A percentile compares a stretch with the other conserved stretches of the same genome.
Evolutionary conservation across 2,797 vertebrate genomes (phyloP).

Genomic region (Meriones psammophilus): DNA sequence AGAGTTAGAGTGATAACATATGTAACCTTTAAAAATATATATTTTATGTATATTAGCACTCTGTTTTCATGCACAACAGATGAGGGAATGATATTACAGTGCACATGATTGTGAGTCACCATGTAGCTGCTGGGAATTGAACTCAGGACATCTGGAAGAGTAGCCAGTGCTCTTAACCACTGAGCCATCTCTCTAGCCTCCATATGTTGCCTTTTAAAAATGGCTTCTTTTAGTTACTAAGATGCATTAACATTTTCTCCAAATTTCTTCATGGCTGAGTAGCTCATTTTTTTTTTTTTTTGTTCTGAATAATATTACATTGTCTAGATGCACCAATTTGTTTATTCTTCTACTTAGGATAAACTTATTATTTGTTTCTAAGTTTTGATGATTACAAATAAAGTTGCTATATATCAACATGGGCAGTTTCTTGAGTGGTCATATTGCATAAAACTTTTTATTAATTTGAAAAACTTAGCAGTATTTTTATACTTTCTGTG

Average conservation of each 20-base stretch:
- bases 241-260: not conserved
- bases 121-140: not conserved
- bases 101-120: not conserved
- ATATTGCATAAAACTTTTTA: not conserved
- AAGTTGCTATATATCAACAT: not conserved
- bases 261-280: not conserved
- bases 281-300: not conserved
- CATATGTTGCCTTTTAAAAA: not conserved
- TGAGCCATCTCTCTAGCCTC: not conserved
- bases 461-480: not conserved
- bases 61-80: no score
- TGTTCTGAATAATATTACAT: not conserved
- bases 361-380: not conserved
- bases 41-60: no score
- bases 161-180: not conserved
- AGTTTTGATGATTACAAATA: not conserved
- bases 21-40: not conserved
- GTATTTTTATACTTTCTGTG: not conserved
- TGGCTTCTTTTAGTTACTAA: not conserved
- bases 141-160: not conserved
- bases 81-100: not conserved
- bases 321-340: not conserved
- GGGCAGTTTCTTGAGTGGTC: not conserved
- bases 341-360: not conserved
- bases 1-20: not conserved